phyloP scores from a whole-genome alignment of 2,797 vertebrate species.

The Alca torda region DNA sequence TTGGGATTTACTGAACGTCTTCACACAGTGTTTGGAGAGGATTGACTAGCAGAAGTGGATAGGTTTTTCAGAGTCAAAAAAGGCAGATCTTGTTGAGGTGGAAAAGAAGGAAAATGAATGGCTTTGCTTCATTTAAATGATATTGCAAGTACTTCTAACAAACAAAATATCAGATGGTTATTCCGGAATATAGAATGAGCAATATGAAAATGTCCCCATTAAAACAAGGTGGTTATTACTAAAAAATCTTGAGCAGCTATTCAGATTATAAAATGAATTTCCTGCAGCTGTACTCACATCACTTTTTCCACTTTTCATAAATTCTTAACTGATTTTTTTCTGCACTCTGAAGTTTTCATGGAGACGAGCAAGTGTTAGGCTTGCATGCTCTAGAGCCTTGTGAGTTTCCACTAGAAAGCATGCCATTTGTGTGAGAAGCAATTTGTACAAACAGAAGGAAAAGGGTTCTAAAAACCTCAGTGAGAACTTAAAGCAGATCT shows the following conservation, averaged over 20 bases:
- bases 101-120: conserved; percentile 27
- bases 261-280: conserved; percentile 60
- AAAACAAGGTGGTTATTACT: conserved; percentile 60
- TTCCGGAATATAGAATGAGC: conserved; percentile 51
- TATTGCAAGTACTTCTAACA: conserved; percentile 23
- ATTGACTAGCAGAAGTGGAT: not conserved
- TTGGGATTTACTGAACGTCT: conserved; percentile 5
- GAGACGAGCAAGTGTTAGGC: not conserved
- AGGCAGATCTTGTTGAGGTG: conserved; percentile 18
- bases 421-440: not conserved
- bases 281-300: conserved; percentile 61
- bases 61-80: conserved; percentile 29
- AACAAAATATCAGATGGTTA: conserved; percentile 43
- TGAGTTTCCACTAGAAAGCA: not conserved
- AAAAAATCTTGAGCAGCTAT: conserved; percentile 55
- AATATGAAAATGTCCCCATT: conserved; percentile 61
- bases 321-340: conserved; percentile 37
- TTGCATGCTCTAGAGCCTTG: not conserved
- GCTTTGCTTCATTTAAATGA: conserved; percentile 42
- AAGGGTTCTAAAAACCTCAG: not conserved
- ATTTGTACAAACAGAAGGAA: not conserved
- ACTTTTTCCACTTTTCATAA: conserved; percentile 49
- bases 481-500: not conserved
- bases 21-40: not conserved
- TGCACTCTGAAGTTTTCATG: not conserved